phyloP scores from a whole-genome alignment of 2,888 invertebrate species.

The Polylopha cassiicola region DNA sequence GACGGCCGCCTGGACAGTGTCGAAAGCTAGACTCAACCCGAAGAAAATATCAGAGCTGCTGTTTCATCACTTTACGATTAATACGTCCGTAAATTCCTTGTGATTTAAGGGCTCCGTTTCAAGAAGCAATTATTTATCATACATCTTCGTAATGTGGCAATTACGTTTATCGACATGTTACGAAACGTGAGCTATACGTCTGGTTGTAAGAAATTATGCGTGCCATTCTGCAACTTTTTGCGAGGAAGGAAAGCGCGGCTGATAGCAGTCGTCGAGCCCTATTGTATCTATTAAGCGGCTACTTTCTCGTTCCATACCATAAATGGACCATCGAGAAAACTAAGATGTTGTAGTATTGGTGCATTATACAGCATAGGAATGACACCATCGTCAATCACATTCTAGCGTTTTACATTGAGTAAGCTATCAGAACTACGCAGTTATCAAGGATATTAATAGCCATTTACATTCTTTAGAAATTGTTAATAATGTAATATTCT shows the following conservation, averaged over 20 bases:
- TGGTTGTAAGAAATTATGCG: constrained; percentile 45
- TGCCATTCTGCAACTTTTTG: constrained; percentile 63
- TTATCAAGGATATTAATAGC: constrained; percentile 6
- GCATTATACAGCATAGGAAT: constrained; percentile 47
- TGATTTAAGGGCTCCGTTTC: constrained; percentile 44
- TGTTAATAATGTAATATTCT: background rate
- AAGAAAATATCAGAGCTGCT: constrained; percentile 42
- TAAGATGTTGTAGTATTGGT: constrained; percentile 41
- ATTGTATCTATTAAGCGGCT: constrained; percentile 73
- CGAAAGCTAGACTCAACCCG: constrained; percentile 48
- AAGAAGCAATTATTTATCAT: constrained; percentile 42
- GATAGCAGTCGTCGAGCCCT: constrained; percentile 59
- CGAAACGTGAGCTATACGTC: constrained; percentile 51
- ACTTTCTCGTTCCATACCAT: constrained; percentile 75
- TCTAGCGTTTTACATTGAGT: constrained; percentile 8
- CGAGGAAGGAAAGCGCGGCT: constrained; percentile 61
- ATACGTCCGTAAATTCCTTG: constrained; percentile 37
- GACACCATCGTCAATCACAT: constrained; percentile 37
- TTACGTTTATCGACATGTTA: constrained; percentile 53
- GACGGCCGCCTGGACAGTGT: constrained; percentile 42
- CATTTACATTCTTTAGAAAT: background rate
- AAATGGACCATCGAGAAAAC: constrained; percentile 70
- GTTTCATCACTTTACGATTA: constrained; percentile 39
- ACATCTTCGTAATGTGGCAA: constrained; percentile 55
- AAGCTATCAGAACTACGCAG: constrained; percentile 18